Evolutionary conservation across 1,140 invertebrate species (phyloP), one percentile per base, ranked within the genome.

Genomic region (Armadillidium nasatum): DNA sequence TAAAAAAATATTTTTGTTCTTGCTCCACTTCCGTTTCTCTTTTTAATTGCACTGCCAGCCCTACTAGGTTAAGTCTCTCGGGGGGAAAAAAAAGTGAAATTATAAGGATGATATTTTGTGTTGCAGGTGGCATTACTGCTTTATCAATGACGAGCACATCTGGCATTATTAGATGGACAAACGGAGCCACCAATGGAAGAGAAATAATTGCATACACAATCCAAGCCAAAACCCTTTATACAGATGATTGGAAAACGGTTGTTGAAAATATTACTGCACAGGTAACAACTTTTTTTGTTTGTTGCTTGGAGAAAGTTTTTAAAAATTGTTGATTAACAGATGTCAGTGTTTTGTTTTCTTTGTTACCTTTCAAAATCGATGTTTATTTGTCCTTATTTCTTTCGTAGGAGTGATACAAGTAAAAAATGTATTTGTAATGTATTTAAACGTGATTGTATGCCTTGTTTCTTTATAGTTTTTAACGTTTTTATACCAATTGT

Each of bases 101-200:
- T n/a, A n/a, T n/a, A n/a, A n/a, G n/a, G n/a, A n/a, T n/a, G n/a
- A n/a, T n/a, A n/a, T n/a, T n/a, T 71, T 22, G 7, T 15, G 69
- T 83, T 84, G 83, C 85, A 66, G 86, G 86, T 45, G 86, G 86
- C 15, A 82, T 88, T 77, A 75, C 44, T 7, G 90, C 93, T 4
- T 86, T 90, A 11, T 90, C 90, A 79, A 89, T 94, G 23, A 88
- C 89, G 22, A 90, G 90, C 82, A 91, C 88, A 23, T 91, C 91
- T 7, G 92, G 92, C 0, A 90, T 88, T 0, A 85, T 98, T 50
- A 88, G 91, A 80, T 97, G 95, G 95, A 95, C 93, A 0, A 94
- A 96, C 85, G 94, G 94, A 23, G 90, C 93, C 23, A 88, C 88
- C 13, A 94, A 96, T 85, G 94, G 94, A 0, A 88, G 88, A 75